Base-by-base conservation (phyloP, 2,888 invertebrate species). In the Napeogenes inachia region DNA sequence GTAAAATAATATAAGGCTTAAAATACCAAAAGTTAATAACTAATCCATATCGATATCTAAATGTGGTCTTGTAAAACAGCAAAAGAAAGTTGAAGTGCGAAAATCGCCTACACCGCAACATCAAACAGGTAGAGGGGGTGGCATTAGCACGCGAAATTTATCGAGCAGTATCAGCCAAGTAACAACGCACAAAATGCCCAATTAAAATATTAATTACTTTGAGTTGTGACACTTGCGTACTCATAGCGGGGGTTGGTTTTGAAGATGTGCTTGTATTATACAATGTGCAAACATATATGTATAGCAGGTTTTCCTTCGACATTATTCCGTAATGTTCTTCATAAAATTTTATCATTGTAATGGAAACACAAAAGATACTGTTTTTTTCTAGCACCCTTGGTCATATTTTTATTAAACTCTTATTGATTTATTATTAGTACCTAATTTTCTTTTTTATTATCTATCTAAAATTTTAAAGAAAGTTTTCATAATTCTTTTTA, bases 201-300 rank as follows among this genome's bases (percentile, higher is more conserved):
- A 89, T 90, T 89, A 89, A 90, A 89, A 89, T 89, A 88, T 88
- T 90, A 90, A 90, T 89, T 90, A 87, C 88, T 82, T 79, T 82
- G 82, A 84, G 85, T 83, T 85, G 83, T 81, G 84, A 83, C 83
- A 58, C 55, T 55, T 21, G 57, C 53, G 45, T n/a, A 50, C 21
- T 30, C 50, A 30, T 50, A 38, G 42, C 50, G 50, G 53, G 60
- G 56, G 50, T 50, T 50, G 56, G 38, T 58, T 50, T 21, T 33
- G 54, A 54, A n/a, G 59, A 58, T 58, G 57, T 58, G 57, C 50
- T 57, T 21, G 35, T 54, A 6, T 53, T 5, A 56, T 45, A 33
- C 30, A 50, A 50, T 50, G 50, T 50, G 30, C 10, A 50, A 50
- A 10, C 21, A 30, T 30, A 50, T 30, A 50, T 50, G 30, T 50